phyloP scores from a whole-genome alignment of 2,113 vertebrate species.

The Phylloscopus trochilus region DNA sequence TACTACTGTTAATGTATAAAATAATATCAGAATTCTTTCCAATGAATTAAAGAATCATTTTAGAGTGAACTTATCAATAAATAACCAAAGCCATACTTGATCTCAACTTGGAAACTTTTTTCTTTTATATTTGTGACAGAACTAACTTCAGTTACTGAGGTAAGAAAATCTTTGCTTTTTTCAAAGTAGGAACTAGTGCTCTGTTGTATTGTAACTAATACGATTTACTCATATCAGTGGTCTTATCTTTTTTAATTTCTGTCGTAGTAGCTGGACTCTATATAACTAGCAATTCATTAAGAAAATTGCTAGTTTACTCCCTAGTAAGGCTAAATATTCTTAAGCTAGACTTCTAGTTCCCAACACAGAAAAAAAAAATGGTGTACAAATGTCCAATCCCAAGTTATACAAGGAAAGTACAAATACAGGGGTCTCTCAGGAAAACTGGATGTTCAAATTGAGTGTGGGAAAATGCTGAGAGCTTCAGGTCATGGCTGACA shows the following conservation, averaged over 20 bases:
- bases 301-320: not conserved
- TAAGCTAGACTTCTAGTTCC: not conserved
- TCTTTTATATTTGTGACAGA: not conserved
- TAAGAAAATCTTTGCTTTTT: not conserved
- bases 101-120: not conserved
- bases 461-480: constrained; percentile 54
- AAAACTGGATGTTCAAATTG: not conserved
- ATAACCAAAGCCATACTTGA: not conserved
- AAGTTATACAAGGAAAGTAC: not conserved
- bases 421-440: constrained; percentile 25
- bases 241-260: not conserved
- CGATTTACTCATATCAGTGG: not conserved
- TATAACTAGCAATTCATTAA: not conserved
- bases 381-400: not conserved
- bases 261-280: not conserved
- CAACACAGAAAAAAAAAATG: not conserved
- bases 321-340: not conserved
- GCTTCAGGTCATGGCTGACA: constrained; percentile 57
- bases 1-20: not conserved
- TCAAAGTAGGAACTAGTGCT: not conserved
- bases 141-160: not conserved
- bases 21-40: not conserved
- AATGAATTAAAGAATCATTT: not conserved
- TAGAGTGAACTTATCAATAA: not conserved
- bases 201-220: not conserved